Base-by-base conservation (phyloP, 2,888 invertebrate genomes). In the Diogma glabrata region DNA sequence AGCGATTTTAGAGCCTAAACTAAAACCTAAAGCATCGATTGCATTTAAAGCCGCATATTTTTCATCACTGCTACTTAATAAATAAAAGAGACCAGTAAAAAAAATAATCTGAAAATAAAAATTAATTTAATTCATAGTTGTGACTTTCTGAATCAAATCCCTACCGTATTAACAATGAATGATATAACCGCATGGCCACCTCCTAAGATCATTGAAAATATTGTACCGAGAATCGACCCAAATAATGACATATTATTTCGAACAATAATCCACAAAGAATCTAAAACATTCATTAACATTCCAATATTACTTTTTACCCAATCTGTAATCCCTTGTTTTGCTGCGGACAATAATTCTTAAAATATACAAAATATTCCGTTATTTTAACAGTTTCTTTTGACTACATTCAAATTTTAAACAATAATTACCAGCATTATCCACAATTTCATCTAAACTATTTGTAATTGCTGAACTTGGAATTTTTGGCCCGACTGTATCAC, bases 61-160 rank as follows among this genome's bases (percentile, higher is more conserved):
- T 52, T 79, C 78, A 51, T 81, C 80, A 64, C 90, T 90, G 10
- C 87, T 88, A 57, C 87, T 91, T 56, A 99, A 74, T 49, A 99
- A 75, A 69, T 97, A 99, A 72, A 96, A 99, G 7, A 99, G 73
- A 0, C 96, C 91, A 3, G 97, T 96, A 64, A 97, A 81, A 72
- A 99, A 99, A 17, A 99, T 92, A 56, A 96, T 83, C 95, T 95
- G 65, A 4, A 70, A 71, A 50, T 36, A 53, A 23, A 40, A 24
- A 47, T 22, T 38, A 38, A 16, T 38, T 16, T 38, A 16, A 2
- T 16, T 17, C 16, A 38, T 17, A 17, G 8, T 36, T 12, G 16
- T 36, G 10, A 7, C 36, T 2, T 7, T 14, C n/a, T 36, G 6
- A 22, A 12, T 43, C 12, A 52, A 43, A 52, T 52, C 54, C 56